A percentile compares a stretch with the other conserved stretches of the same genome.
Evolutionary conservation across 23 tunicate genomes (phyloP).

Genomic region (Styela clava): DNA sequence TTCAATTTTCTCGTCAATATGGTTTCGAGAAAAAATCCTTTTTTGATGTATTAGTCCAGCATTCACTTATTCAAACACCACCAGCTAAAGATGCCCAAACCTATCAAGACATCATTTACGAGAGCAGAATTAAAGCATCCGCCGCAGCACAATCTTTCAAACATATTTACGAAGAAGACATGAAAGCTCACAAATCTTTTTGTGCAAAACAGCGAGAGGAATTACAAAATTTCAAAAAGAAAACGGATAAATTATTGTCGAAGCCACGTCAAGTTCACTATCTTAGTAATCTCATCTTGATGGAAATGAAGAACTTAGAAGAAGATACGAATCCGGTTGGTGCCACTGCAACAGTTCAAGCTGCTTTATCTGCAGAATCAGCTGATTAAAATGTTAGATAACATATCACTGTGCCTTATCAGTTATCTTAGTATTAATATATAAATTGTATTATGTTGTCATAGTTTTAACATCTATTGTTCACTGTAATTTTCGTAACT

Average conservation of each 20-base stretch:
- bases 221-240: constrained; percentile 24
- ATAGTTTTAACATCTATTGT: no score
- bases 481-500: no score
- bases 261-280: constrained; percentile 71
- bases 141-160: background rate
- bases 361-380: constrained; percentile 40
- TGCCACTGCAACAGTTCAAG: constrained; percentile 32
- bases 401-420: no score
- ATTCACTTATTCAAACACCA: constrained; percentile 5
- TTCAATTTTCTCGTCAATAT: constrained; percentile 43
- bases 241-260: constrained; percentile 47
- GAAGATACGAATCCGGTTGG: constrained; percentile 36
- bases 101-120: constrained; percentile 24
- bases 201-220: constrained; percentile 32
- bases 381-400: constrained; percentile 15
- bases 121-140: constrained; percentile 5
- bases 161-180: constrained; percentile 13
- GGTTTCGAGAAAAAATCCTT: constrained; percentile 27
- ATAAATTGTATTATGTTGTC: no score
- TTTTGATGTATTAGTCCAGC: background rate
- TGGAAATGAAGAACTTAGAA: constrained; percentile 59
- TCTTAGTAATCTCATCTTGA: constrained; percentile 61
- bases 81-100: constrained; percentile 27
- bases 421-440: no score
- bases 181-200: constrained; percentile 27